Evolutionary conservation across 2,888 invertebrate species (phyloP), one percentile per base, ranked within the genome.

Genomic region (Cremastobaeus sp.): DNA sequence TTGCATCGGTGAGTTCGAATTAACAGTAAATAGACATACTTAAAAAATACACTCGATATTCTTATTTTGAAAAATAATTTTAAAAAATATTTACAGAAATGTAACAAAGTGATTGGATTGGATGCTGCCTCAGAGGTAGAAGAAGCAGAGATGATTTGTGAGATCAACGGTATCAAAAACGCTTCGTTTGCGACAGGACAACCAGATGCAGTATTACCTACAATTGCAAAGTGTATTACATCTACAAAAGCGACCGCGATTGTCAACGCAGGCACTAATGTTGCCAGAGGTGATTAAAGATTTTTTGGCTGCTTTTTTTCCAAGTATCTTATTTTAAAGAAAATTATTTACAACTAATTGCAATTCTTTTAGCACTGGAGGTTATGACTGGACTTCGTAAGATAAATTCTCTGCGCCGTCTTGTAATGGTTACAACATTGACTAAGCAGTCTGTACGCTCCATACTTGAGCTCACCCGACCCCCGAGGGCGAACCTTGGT

Each of bases 381-480:
- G 81, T 86, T 15, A 86, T 87, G 82, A 80, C 80, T 11, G 82
- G 83, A 35, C 76, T 87, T 0, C 77, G 86, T 32, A 85, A 84
- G 73, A 85, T 86, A 48, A 77, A 65, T 3, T 79, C 83, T 0
- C 66, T 88, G 0, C 81, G 81, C 17, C 81, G 85, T 41, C 79
- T 88, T 12, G 86, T 86, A 3, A 82, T 88, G 82, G 81, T 87
- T 41, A 88, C 88, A 9, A 85, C 85, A 2, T 74, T 88, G 34
- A 87, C 87, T 0, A 88, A 87, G 47, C 87, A 86, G 64, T 85
- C 88, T 0, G 87, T 86, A 1, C 84, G 87, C n/a, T 83, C 86
- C 5, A 86, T 87, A 66, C 70, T 88, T 47, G 87, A 88, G 64
- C 74, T 88, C 14, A 84, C 83, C 4, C 82, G 85, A 18, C 87